A percentile compares a stretch with the other conserved stretches of the same genome.
These are phyloP conservation scores for Micronycteris hirsuta DNA, from an alignment of 2,113 vertebrate genomes.

Conservation along the genomic window DNA sequence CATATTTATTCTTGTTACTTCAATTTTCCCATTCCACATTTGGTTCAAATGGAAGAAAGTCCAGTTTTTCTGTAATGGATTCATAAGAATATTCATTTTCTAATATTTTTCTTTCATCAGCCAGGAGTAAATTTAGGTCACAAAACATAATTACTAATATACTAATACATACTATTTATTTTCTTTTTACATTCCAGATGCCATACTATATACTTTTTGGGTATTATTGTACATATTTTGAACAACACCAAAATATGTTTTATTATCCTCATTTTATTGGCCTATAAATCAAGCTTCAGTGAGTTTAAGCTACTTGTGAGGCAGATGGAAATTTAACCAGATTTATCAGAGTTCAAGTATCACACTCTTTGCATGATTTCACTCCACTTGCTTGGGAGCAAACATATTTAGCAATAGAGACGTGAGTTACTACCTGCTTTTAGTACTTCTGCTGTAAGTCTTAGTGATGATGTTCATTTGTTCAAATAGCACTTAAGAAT, in stretches of 20 bases:
- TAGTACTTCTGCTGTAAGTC: neutral
- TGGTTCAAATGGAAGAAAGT: conserved; percentile 2
- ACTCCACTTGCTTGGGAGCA: neutral
- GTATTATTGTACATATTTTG: conserved; percentile 9
- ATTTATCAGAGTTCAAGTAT: neutral
- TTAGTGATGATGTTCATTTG: neutral
- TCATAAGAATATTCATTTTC: neutral
- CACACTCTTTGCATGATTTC: neutral
- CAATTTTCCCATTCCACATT: neutral
- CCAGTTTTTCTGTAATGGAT: neutral
- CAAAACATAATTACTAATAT: neutral
- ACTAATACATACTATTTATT: neutral
- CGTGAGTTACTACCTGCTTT: neutral
- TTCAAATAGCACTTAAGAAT: neutral
- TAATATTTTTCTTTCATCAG: neutral
- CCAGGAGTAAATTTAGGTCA: neutral
- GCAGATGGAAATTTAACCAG: neutral
- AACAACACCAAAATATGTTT: neutral
- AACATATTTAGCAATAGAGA: neutral
- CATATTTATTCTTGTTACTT: neutral
- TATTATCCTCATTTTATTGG: neutral
- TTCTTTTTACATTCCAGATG: neutral
- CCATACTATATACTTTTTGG: neutral
- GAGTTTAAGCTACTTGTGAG: neutral
- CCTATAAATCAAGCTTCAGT: neutral